Percentiles rank a stretch among this genome's conserved stretches.
phyloP scores from a whole-genome alignment of 2,888 invertebrate genomes.

The Diogma glabrata region DNA sequence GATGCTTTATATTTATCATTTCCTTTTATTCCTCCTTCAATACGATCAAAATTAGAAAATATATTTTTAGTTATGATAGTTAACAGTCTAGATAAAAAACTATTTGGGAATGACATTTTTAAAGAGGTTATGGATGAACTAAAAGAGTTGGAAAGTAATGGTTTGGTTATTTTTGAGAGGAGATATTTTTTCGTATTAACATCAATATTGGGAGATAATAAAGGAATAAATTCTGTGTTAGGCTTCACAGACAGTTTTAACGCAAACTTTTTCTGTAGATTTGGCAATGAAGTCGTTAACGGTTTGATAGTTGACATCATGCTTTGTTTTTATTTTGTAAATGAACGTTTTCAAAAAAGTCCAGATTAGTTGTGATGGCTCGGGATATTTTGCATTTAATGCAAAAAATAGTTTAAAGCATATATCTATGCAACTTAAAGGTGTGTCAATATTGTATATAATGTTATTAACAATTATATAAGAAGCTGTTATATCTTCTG shows the following conservation, averaged over 20 bases:
- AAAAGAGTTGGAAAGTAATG: neutral
- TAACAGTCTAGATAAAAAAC: neutral
- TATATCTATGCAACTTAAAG: neutral
- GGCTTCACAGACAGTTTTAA: slow-evolving; percentile 11
- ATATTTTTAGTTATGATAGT: slow-evolving; percentile 10
- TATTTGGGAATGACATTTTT: neutral
- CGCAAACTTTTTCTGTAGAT: slow-evolving; percentile 9
- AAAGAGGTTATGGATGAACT: neutral
- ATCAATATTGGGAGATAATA: slow-evolving; percentile 10
- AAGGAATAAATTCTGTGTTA: slow-evolving; percentile 11
- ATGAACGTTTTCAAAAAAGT: neutral
- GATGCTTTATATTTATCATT: slow-evolving; percentile 16
- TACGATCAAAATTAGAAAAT: slow-evolving; percentile 11
- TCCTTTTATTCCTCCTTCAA: slow-evolving; percentile 13
- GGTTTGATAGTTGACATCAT: neutral
- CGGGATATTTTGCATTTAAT: neutral
- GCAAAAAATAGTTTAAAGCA: neutral
- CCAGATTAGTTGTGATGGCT: neutral
- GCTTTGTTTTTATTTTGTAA: neutral
- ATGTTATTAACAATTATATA: neutral
- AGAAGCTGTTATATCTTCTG: neutral
- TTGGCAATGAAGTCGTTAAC: neutral
- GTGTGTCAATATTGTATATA: neutral
- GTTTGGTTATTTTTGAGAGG: neutral
- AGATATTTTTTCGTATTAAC: slow-evolving; percentile 3